A percentile compares a stretch with the other conserved stretches of the same genome.
These are phyloP conservation scores for Tribolium freemani DNA, from an alignment of 2,888 invertebrate genomes.

Conservation along the genomic window DNA sequence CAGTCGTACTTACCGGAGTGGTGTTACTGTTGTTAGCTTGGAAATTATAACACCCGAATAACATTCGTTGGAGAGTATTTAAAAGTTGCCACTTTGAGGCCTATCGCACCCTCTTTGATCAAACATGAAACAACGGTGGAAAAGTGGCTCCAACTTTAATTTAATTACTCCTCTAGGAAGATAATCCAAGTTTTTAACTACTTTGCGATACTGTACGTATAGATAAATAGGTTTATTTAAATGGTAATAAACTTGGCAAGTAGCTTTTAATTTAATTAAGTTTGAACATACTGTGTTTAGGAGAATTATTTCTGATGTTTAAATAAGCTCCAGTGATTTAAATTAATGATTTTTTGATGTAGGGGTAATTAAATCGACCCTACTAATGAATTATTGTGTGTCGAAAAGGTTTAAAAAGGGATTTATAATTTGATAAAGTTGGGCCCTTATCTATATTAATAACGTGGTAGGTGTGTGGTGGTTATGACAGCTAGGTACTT, in stretches of 20 bases:
- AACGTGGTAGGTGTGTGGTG: background rate
- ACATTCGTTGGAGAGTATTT: constrained; percentile 23
- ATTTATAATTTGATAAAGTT: background rate
- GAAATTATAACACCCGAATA: constrained; percentile 21
- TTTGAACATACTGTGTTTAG: background rate
- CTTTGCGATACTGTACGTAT: background rate
- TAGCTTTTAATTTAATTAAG: constrained; percentile 18
- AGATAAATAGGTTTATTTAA: background rate
- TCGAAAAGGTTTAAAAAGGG: constrained; percentile 1
- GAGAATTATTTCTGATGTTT: background rate
- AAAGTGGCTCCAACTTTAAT: background rate
- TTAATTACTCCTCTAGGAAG: background rate
- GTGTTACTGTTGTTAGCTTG: constrained; percentile 22
- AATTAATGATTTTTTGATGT: no score
- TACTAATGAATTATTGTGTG: background rate
- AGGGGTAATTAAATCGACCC: background rate
- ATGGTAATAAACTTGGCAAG: constrained; percentile 7
- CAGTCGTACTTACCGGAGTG: constrained; percentile 19
- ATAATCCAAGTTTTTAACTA: constrained; percentile 12
- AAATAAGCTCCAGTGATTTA: no score
- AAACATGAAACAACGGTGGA: background rate
- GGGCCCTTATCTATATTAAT: background rate
- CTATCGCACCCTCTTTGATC: background rate
- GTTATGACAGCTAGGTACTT: constrained; percentile 1
- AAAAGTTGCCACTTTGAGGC: constrained; percentile 13